These are phyloP conservation scores for Carcinoscorpius rotundicauda DNA, from an alignment of 1,140 invertebrate genomes.

Conservation along the genomic window DNA sequence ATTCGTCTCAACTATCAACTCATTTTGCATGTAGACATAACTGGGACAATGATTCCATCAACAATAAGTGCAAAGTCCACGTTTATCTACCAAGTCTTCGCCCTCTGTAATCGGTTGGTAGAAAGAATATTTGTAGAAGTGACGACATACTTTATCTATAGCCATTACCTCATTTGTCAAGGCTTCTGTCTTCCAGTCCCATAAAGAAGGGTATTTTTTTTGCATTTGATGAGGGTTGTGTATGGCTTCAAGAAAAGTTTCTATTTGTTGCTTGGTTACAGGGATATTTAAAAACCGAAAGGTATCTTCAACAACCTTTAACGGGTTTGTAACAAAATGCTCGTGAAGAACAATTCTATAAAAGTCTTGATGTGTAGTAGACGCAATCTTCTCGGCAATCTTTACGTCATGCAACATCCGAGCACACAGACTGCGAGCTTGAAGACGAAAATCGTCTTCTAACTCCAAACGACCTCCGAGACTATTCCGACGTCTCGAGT, in stretches of 20 bases:
- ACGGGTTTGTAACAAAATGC: conserved; percentile 14
- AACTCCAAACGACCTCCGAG: conserved; percentile 5
- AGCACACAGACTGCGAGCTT: conserved; percentile 11
- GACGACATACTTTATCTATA: conserved; percentile 11
- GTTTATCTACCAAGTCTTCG: too few species aligned
- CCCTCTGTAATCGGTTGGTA: conserved; percentile 10
- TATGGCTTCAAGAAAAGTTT: conserved; percentile 4
- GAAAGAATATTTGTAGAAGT: conserved; percentile 13
- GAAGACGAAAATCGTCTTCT: conserved; percentile 12
- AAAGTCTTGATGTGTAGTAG: conserved; percentile 6
- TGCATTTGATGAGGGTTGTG: conserved; percentile 6
- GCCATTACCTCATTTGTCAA: conserved; percentile 3
- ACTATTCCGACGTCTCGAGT: conserved; percentile 3
- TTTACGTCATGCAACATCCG: conserved; percentile 13
- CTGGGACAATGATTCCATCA: too few species aligned
- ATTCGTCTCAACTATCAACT: too few species aligned
- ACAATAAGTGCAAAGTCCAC: too few species aligned
- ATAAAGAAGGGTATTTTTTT: conserved; percentile 6
- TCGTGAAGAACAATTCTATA: conserved; percentile 15
- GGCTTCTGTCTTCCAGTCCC: conserved; percentile 15
- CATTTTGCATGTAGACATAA: too few species aligned
- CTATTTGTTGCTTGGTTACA: not conserved
- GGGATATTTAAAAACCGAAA: conserved; percentile 8
- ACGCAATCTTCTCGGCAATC: conserved; percentile 6
- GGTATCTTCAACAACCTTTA: conserved; percentile 6